Base-by-base conservation (phyloP, 2,113 vertebrate species). In the Arothron firmamentum region DNA sequence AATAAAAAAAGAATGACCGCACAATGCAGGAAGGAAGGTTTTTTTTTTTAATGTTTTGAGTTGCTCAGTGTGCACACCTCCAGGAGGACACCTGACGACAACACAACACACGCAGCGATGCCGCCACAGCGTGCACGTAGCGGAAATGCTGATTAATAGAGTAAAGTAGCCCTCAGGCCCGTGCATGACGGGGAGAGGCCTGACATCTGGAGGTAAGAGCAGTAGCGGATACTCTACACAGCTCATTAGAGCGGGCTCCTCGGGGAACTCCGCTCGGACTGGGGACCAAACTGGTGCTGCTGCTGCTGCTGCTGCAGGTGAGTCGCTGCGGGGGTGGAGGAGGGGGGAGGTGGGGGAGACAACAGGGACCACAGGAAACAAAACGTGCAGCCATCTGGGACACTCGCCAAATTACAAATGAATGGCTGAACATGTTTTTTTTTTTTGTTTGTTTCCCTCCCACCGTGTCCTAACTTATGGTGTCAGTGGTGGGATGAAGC, bases 201-300 rank as follows among this genome's bases (percentile, higher is more conserved):
- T 63, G 47, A 45, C 50, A 80, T 73, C 72, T 76, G 66, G 84
- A 82, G 74, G 72, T 79, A 85, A 79, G 68, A 73, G 67, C 48
- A 60, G 14, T 11, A 47, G 45, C 45, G 45, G 78, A 80, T 74
- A 74, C 59, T 65, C 59, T 65, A 73, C 65, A 65, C 52, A 73
- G 85, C 74, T 86, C 82, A 82, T 86, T 85, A 86, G 65, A 74
- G 28, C 68, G 54, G 50, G 54, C 20, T 70, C 77, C 83, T 79
- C 62, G 14, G 54, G 81, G 78, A n/a, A 74, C 76, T 46, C 53
- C 48, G 28, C 62, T 59, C 61, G 57, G 54, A 72, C 77, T 56
- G 51, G 66, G 72, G 81, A 65, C 64, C 65, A 78, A 79, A 52
- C 76, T 19, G 70, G 77, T 72, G 70, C 57, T 62, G 70, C 71